Evolutionary conservation across 2,888 invertebrate genomes (phyloP).

Genomic region (Pterostichus madidus): DNA sequence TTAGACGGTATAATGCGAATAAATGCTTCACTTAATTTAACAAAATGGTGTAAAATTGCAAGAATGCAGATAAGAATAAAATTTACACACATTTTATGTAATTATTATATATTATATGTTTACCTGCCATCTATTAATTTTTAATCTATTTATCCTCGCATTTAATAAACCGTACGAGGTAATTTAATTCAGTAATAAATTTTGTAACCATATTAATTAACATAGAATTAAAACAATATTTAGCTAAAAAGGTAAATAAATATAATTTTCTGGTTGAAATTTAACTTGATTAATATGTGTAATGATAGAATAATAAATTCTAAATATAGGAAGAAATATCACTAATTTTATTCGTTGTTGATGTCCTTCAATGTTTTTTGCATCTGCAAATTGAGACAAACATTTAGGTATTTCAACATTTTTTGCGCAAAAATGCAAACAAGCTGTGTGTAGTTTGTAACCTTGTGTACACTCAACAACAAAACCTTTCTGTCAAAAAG

Average conservation of each 20-base stretch:
- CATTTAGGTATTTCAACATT: slow-evolving; percentile 40
- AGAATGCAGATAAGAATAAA: not conserved
- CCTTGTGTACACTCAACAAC: slow-evolving; percentile 38
- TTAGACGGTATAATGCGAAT: not conserved
- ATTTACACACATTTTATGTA: slow-evolving; percentile 5
- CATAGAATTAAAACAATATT: slow-evolving; percentile 12
- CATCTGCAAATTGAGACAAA: slow-evolving; percentile 39
- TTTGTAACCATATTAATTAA: not conserved
- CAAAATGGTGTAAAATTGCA: slow-evolving; percentile 1
- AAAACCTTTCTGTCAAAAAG: slow-evolving; percentile 15
- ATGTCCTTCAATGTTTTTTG: slow-evolving; percentile 40
- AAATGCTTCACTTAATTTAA: slow-evolving; percentile 9
- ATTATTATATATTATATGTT: slow-evolving; percentile 1
- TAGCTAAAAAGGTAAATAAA: not conserved
- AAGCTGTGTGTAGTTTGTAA: slow-evolving; percentile 31
- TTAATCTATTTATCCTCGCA: slow-evolving; percentile 18
- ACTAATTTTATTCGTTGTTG: slow-evolving; percentile 14
- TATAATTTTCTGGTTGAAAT: not conserved
- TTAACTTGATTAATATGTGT: too few species aligned
- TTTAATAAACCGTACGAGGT: not conserved
- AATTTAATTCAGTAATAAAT: not conserved
- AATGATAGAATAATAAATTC: not conserved
- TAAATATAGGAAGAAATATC: not conserved
- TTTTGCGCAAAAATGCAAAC: slow-evolving; percentile 50
- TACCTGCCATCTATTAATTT: slow-evolving; percentile 2